phyloP scores from a whole-genome alignment of 2,888 invertebrate genomes.

The Dasysyrphus tricinctus region DNA sequence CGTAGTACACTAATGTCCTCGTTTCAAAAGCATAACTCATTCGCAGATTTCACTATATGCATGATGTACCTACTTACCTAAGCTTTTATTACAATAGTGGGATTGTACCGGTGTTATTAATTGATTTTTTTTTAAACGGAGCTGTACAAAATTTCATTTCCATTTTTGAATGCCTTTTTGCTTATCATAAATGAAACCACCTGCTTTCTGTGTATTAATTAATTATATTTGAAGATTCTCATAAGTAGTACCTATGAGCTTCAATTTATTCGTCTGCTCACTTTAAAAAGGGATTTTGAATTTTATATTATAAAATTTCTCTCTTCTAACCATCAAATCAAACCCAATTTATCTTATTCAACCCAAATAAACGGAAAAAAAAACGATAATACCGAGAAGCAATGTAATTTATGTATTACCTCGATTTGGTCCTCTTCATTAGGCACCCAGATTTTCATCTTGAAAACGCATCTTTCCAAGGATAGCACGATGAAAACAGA shows the following conservation, averaged over 20 bases:
- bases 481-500: conserved; percentile 68
- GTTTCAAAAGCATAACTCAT: too few species aligned
- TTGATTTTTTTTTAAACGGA: too few species aligned
- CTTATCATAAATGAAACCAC: too few species aligned
- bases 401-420: conserved; percentile 73
- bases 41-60: too few species aligned
- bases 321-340: conserved; percentile 34
- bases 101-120: too few species aligned
- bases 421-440: conserved; percentile 72
- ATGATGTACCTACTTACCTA: too few species aligned
- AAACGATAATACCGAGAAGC: conserved; percentile 59
- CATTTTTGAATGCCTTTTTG: too few species aligned
- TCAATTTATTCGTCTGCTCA: conserved; percentile 20
- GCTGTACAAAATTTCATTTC: too few species aligned
- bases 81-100: too few species aligned
- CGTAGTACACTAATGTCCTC: too few species aligned
- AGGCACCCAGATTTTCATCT: conserved; percentile 70
- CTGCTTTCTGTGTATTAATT: conserved; percentile 33
- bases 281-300: conserved; percentile 22
- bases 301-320: neutral
- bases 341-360: conserved; percentile 62
- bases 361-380: conserved; percentile 8
- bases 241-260: conserved; percentile 13
- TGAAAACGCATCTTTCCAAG: conserved; percentile 56
- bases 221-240: neutral